Conservation (phyloP, 2,888 invertebrate species). For the Caenorhabditis japonica region DNA sequence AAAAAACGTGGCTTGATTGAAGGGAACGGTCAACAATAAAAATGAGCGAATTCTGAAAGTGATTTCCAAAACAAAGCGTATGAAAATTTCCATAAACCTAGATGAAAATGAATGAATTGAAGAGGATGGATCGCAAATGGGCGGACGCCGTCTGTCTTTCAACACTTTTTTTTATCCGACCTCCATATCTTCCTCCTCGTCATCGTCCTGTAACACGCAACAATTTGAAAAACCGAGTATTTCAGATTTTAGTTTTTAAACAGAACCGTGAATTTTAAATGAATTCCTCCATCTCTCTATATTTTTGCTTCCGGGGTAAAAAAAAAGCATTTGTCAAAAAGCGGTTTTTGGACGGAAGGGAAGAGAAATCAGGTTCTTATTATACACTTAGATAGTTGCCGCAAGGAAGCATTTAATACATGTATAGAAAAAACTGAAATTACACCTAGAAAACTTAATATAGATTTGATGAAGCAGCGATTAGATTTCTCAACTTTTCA, state of each 20-base stretch:
- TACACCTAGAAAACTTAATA: slow-evolving; percentile 43
- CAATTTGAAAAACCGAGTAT: no score
- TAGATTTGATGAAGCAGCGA: slow-evolving; percentile 9
- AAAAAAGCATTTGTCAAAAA: no score
- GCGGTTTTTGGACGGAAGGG: no score
- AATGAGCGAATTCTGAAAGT: no score
- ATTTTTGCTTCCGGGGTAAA: no score
- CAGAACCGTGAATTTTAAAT: neutral
- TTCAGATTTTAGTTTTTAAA: neutral
- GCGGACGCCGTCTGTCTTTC: no score
- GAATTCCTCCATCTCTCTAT: no score
- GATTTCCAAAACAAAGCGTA: no score
- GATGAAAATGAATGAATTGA: no score
- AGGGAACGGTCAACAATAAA: no score
- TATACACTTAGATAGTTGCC: slow-evolving; percentile 17
- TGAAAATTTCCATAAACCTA: no score
- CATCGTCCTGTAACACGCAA: slow-evolving; percentile 3
- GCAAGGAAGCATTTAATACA: neutral
- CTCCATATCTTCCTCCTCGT: slow-evolving; percentile 54
- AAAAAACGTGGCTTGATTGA: neutral
- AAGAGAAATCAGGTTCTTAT: slow-evolving; percentile 34
- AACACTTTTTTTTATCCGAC: slow-evolving; percentile 45
- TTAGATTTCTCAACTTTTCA: neutral
- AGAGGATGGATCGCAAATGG: no score
- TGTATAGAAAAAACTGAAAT: slow-evolving; percentile 30